A percentile compares a stretch with the other conserved stretches of the same genome.
Evolutionary conservation across 2,113 vertebrate genomes (phyloP).

Genomic region (Gobiocypris rarus): DNA sequence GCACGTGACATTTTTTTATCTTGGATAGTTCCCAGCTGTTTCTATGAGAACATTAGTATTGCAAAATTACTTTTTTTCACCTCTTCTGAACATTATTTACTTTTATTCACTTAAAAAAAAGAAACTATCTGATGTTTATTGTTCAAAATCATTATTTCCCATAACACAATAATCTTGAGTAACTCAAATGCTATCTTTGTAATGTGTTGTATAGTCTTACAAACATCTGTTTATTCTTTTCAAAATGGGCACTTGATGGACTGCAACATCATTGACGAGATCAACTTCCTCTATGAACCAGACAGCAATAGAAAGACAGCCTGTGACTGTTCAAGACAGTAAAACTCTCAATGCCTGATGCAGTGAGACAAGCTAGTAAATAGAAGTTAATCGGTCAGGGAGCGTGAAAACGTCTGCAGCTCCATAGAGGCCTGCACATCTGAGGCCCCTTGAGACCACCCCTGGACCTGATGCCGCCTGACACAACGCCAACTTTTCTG

Average conservation of each 20-base stretch:
- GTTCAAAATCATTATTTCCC: neutral
- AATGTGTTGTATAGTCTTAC: neutral
- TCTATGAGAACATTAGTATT: neutral
- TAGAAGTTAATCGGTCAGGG: slow-evolving; percentile 74
- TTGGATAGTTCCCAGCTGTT: neutral
- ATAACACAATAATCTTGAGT: neutral
- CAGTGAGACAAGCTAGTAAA: slow-evolving; percentile 73
- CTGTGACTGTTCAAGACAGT: slow-evolving; percentile 66
- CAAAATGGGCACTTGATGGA: neutral
- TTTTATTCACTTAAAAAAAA: too few species aligned
- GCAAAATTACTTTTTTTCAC: neutral
- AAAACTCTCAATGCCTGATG: slow-evolving; percentile 65
- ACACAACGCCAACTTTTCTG: slow-evolving; percentile 30
- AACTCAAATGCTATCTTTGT: neutral
- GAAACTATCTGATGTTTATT: too few species aligned
- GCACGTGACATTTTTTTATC: neutral
- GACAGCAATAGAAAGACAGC: slow-evolving; percentile 50
- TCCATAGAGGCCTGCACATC: slow-evolving; percentile 40
- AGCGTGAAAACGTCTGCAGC: slow-evolving; percentile 70
- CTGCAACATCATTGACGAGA: neutral
- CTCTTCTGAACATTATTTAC: too few species aligned
- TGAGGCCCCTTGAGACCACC: slow-evolving; percentile 21
- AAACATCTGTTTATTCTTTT: neutral
- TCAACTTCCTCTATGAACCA: neutral
- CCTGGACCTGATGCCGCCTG: slow-evolving; percentile 17